Conservation (phyloP, 2,113 vertebrate genomes). For the Ia io region DNA sequence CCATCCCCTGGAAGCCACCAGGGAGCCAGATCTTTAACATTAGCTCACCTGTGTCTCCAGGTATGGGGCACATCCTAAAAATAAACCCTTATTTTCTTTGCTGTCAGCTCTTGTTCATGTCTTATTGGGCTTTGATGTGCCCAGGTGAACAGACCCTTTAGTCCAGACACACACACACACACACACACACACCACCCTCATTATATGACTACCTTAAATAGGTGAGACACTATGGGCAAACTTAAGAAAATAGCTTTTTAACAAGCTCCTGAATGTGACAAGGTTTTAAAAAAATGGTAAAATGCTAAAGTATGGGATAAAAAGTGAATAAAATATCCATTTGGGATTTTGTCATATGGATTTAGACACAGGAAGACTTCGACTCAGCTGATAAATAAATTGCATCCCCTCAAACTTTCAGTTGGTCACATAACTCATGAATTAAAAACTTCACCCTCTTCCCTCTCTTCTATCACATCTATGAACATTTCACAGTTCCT, state of each 20-base stretch:
- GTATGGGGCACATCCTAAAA: background rate
- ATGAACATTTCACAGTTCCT: background rate
- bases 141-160: background rate
- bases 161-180: rapidly evolving
- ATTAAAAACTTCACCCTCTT: background rate
- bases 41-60: background rate
- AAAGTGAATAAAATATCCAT: background rate
- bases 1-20: background rate
- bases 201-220: background rate
- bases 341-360: background rate
- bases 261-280: background rate
- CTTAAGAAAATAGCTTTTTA: background rate
- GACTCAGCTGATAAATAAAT: background rate
- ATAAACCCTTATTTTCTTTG: background rate
- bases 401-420: background rate
- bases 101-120: background rate
- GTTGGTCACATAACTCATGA: background rate
- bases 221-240: rapidly evolving
- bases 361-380: background rate
- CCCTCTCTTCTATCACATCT: background rate
- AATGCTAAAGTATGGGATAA: background rate
- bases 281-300: background rate
- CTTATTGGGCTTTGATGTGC: background rate
- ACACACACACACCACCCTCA: background rate
- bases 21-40: background rate